Evolutionary conservation across 1,140 invertebrate genomes (phyloP), one percentile per base, ranked within the genome.

Genomic region (Drosophila orena): DNA sequence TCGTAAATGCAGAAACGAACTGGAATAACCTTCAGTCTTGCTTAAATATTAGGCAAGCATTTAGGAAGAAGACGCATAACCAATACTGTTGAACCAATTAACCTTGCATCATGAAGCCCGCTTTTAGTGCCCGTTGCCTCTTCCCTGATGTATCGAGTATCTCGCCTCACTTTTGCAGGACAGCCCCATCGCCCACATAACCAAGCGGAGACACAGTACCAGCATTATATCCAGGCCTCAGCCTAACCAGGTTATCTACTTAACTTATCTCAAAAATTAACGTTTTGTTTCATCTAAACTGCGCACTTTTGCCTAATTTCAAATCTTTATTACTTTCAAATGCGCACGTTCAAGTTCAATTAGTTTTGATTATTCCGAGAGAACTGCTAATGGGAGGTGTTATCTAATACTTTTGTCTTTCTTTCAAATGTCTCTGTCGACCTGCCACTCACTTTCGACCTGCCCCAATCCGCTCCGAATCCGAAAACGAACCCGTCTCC

Each of bases 161-260:
- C 30, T 77, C 46, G 74, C 73, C 50, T 77, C 71, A 55, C 50
- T 69, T 49, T 93, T 93, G 59, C 91, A 92, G 91, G 91, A 92
- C 77, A 94, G 94, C 92, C 93, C 94, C 79, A 93, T 93, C 85
- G 92, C 93, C 92, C 90, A 91, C 83, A 91, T 95, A 93, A 95
- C 95, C 78, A 94, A 94, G 92, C 94, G 95, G 91, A 94, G 95
- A 86, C 95, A 96, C 94, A 96, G 95, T 92, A 94, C 94, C 75
- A 94, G 94, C 86, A 94, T 94, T 93, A 93, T 94, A 92, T 93
- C 93, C 83, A 93, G 93, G 92, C 91, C 91, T 68, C 77, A 81
- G 70, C 86, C 91, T 77, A 92, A 92, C 81, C 91, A 92, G 92
- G 91, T 92, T 91, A 84, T 88, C 76, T 88, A 81, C 73, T 74